These are phyloP conservation scores for Habropoda laboriosa DNA, from an alignment of 1,140 invertebrate species.

Conservation along the genomic window DNA sequence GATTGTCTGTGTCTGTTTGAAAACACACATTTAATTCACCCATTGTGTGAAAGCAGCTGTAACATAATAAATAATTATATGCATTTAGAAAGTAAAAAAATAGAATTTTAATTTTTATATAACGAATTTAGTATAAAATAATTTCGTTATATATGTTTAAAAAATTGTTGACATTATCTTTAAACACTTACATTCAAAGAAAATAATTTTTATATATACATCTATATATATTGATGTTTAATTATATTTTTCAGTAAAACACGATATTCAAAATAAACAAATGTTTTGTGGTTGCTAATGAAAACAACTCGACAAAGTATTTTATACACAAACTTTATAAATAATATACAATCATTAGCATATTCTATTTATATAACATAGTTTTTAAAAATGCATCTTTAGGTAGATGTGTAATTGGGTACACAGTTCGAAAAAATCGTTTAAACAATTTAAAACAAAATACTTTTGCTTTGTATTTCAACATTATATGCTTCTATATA, in stretches of 20 bases:
- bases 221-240: background rate
- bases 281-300: background rate
- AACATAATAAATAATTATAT: slow-evolving; percentile 21
- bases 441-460: background rate
- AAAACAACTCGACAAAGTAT: background rate
- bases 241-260: background rate
- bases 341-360: background rate
- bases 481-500: background rate
- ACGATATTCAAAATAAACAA: background rate
- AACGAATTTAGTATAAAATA: background rate
- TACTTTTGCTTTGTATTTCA: background rate
- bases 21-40: slow-evolving; percentile 83
- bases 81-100: background rate
- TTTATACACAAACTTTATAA: background rate
- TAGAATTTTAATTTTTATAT: background rate
- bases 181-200: background rate
- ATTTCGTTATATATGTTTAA: background rate
- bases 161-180: background rate
- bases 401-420: background rate
- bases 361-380: slow-evolving; percentile 1
- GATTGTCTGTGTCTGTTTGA: slow-evolving; percentile 90
- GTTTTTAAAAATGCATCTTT: background rate
- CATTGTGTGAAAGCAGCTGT: slow-evolving; percentile 32
- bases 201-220: too few relatives aligned
- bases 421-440: background rate